Base-by-base conservation (phyloP, 2,888 invertebrate species). In the Drosophila kanekoi region DNA sequence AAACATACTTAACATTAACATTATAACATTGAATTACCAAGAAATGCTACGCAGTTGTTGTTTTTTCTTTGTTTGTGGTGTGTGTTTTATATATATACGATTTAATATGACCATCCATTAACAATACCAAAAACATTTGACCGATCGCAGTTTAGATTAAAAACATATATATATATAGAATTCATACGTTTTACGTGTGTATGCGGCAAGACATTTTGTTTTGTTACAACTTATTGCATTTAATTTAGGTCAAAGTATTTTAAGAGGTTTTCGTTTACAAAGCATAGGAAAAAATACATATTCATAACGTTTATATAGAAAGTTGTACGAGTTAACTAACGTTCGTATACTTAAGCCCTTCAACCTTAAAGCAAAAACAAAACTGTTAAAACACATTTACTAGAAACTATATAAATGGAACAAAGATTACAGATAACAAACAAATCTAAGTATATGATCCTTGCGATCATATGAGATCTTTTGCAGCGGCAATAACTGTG, bases 1-100 rank as follows among this genome's bases (percentile, higher is more conserved):
- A 83, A 84, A 84, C 75, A 89, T 87, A 87, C 87, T 83, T 83
- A 89, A 83, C 73, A 87, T 83, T 83, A 89, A 83, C 73, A 87
- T 89, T 78, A 81, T 62, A 84, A 89, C 89, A 84, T 82, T 89
- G 41, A 84, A 81, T 78, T 84, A 84, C 89, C 89, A 84, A 87
- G 71, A 84, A 75, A 78, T 71, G 72, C 83, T 84, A 84, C 89
- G 79, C 79, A 75, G 56, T 70, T 35, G 11, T 40, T 11, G 14
- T 23, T 37, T 44, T 43, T 58, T 58, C 41, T 52, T 43, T 40
- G 3, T 10, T 54, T 43, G 28, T 35, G 6, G 38, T 28, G 37
- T 11, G 6, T 38, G 51, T 38, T 10, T 28, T 20, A 38, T 20
- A 57, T 65, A 41, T 40, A 41, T 65, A 49, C 38, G 37, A 8